Conservation (phyloP, 2,888 invertebrate genomes). For the Thumatha senex region DNA sequence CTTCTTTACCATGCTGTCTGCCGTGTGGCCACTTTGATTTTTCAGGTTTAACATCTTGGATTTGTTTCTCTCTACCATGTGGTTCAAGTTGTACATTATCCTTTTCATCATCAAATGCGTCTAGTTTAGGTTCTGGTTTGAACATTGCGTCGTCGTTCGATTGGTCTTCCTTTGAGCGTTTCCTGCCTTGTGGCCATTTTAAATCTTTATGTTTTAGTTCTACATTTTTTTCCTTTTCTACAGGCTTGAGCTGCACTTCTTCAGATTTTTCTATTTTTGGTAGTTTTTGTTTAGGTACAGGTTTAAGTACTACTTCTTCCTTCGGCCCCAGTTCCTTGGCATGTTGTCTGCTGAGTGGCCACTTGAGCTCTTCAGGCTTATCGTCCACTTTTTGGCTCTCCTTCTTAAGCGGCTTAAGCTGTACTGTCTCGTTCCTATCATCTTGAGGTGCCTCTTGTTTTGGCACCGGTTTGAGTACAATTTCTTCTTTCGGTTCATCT, state of each 20-base stretch:
- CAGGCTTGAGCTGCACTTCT: constrained; percentile 52
- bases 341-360: constrained; percentile 47
- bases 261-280: constrained; percentile 60
- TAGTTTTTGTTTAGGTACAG: constrained; percentile 50
- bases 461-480: constrained; percentile 40
- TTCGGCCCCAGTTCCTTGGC: constrained; percentile 42
- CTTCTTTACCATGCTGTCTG: constrained; percentile 55
- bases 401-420: no score
- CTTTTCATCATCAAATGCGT: constrained; percentile 52
- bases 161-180: constrained; percentile 52
- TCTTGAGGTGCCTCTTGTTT: constrained; percentile 22
- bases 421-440: no score
- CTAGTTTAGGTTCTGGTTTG: constrained; percentile 60
- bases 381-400: constrained; percentile 30
- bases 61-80: constrained; percentile 11
- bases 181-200: constrained; percentile 28
- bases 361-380: constrained; percentile 47
- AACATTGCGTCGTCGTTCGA: constrained; percentile 40
- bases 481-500: constrained; percentile 56
- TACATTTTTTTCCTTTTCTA: constrained; percentile 43
- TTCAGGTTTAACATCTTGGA: constrained; percentile 44
- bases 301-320: constrained; percentile 57
- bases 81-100: constrained; percentile 17
- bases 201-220: constrained; percentile 34
- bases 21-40: constrained; percentile 48